Evolutionary conservation across 2,113 vertebrate genomes (phyloP).

Genomic region (Narcine bancroftii): DNA sequence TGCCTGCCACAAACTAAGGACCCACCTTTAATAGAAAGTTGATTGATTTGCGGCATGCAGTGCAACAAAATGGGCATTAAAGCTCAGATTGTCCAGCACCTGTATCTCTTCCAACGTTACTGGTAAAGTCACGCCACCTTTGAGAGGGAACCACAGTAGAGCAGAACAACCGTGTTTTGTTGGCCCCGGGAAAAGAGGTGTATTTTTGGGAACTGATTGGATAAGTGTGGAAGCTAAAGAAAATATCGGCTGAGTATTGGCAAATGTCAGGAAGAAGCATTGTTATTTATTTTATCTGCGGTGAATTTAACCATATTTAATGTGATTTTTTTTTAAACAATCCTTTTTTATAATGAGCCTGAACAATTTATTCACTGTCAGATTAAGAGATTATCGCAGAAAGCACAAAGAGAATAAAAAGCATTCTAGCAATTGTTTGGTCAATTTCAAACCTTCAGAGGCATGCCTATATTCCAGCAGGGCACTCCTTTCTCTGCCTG

Average conservation of each 20-base stretch:
- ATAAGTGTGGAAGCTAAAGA: not conserved
- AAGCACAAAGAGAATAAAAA: not conserved
- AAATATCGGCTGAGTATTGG: too few species aligned
- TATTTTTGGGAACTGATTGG: not conserved
- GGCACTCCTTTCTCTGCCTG: not conserved
- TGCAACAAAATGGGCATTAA: not conserved
- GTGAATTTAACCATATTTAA: not conserved
- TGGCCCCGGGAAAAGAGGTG: not conserved
- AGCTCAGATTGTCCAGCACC: not conserved
- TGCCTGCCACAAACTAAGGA: not conserved
- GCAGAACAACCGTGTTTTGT: not conserved
- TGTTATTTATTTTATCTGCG: not conserved
- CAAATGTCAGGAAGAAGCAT: not conserved
- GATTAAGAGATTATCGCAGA: not conserved
- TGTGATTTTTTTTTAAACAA: not conserved
- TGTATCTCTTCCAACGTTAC: not conserved
- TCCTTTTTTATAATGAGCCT: not conserved
- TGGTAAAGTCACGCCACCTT: not conserved
- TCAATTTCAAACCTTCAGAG: not conserved
- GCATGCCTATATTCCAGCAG: not conserved
- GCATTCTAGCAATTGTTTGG: not conserved
- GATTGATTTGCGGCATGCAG: not conserved
- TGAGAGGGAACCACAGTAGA: not conserved
- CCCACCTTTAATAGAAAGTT: not conserved
- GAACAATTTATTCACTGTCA: not conserved